These are phyloP conservation scores for Lepidotrigona ventralis DNA, from an alignment of 1,140 invertebrate species.

Conservation along the genomic window DNA sequence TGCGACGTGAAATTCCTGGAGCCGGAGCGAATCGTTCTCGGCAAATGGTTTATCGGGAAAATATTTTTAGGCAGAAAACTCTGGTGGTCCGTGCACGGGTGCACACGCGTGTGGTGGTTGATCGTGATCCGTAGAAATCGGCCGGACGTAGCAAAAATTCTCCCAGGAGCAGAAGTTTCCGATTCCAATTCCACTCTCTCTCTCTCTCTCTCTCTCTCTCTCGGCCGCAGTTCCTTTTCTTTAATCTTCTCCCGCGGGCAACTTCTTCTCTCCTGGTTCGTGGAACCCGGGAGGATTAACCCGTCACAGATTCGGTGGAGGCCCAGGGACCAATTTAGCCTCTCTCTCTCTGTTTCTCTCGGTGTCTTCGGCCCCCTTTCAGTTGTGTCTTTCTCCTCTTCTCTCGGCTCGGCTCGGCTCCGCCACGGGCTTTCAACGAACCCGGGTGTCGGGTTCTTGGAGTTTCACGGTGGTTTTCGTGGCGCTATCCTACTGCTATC, in stretches of 20 bases:
- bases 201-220: conserved; percentile 13
- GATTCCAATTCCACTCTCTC: conserved; percentile 53
- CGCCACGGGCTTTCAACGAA: conserved; percentile 53
- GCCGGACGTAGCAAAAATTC: conserved; percentile 50
- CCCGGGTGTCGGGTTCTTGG: conserved; percentile 67
- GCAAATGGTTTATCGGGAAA: conserved; percentile 21
- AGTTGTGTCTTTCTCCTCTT: conserved; percentile 42
- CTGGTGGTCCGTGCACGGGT: background rate
- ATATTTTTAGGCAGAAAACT: background rate
- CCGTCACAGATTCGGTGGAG: conserved; percentile 74
- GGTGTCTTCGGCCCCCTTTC: conserved; percentile 26
- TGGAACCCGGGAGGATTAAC: conserved; percentile 77
- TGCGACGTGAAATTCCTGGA: background rate
- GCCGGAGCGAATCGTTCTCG: background rate
- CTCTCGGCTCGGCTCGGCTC: conserved; percentile 23
- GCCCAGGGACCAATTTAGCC: conserved; percentile 68
- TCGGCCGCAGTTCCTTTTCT: conserved; percentile 46
- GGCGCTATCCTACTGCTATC: conserved; percentile 67
- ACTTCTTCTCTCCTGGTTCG: conserved; percentile 70
- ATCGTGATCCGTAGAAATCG: conserved; percentile 12
- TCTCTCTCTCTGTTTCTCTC: conserved; percentile 49
- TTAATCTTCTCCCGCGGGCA: conserved; percentile 56
- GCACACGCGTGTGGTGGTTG: background rate
- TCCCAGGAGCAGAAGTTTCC: conserved; percentile 32
- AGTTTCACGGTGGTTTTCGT: conserved; percentile 72